A percentile compares a stretch with the other conserved stretches of the same genome.
Conservation (phyloP, 2,797 vertebrate genomes). For the Capromys pilorides region DNA sequence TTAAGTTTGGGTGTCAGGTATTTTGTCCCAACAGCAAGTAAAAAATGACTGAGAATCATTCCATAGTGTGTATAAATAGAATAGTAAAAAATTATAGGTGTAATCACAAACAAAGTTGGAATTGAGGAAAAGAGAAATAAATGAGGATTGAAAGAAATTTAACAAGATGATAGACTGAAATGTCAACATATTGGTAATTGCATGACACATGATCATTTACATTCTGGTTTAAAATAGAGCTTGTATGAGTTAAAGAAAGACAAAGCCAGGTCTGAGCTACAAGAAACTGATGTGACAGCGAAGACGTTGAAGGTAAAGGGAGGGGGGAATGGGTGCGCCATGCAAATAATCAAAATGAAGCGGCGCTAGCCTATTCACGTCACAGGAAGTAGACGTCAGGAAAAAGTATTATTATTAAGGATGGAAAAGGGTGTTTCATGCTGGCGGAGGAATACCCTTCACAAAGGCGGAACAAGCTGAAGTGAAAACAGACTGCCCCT, state of each 20-base stretch:
- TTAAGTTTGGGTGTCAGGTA: too few relatives aligned
- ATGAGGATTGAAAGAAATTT: background rate
- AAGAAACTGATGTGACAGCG: background rate
- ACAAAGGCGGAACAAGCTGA: background rate
- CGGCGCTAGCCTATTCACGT: background rate
- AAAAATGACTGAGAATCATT: too few relatives aligned
- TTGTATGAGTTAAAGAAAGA: background rate
- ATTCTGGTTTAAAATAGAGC: background rate
- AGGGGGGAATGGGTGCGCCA: background rate
- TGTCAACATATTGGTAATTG: background rate
- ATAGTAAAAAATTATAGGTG: background rate
- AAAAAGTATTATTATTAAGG: background rate
- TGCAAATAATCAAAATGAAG: background rate
- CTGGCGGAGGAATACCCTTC: background rate
- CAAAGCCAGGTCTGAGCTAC: background rate
- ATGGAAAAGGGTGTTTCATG: background rate
- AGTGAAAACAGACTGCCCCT: background rate
- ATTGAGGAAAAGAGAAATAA: background rate
- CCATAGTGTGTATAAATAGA: background rate
- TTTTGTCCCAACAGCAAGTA: too few relatives aligned
- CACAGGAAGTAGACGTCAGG: background rate
- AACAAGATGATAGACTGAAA: background rate
- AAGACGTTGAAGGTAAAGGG: background rate
- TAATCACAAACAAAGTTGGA: conserved; percentile 8
- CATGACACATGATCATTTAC: background rate